Evolutionary conservation across 2,113 vertebrate species (phyloP), one percentile per base, ranked within the genome.

Genomic region (Antennarius striatus): DNA sequence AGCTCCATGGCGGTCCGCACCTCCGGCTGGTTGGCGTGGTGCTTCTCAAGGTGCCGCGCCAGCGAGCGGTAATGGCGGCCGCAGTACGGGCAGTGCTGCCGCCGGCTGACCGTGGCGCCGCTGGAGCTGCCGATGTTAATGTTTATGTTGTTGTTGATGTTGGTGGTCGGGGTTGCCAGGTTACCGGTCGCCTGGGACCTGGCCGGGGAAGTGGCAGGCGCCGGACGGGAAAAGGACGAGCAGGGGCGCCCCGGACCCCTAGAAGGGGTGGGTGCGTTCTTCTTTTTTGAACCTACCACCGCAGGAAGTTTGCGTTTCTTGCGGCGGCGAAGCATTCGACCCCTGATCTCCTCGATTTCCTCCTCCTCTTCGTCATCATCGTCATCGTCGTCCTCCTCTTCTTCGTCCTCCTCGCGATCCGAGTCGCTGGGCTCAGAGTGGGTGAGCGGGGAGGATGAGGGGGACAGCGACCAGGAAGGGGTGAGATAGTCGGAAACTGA

Each of bases 61-160:
- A 93, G 82, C 3, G 92, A 93, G 48, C 92, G 91, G 69, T 87
- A 93, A 74, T 93, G 81, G 15, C 92, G 88, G 0, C 91, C 91
- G 8, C 92, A 93, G 82, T 93, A 92, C 0, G 88, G 86, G 66
- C 92, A 93, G 69, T 92, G 91, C 77, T 93, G 92, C 22, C 91
- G 78, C 42, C 86, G 78, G 78, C 80, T 91, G 53, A 81, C 79
- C 0, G 90, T 65, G 47, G 84, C 45, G 0, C 75, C 61, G 3
- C 89, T 54, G 4, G 90, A 87, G 77, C 89, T 78, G 53, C 91
- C 78, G 13, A 92, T 93, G 84, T 92, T 93, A 59, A 93, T 93
- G 80, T 92, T 93, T 46, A 93, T 93, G 71, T 92, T 93, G 77
- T 92, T 92, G 88, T 92, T 93, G 70, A 92, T 93, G 75, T 92